Conservation (phyloP, 2,888 invertebrate genomes). For the Hoplodrina ambigua region DNA sequence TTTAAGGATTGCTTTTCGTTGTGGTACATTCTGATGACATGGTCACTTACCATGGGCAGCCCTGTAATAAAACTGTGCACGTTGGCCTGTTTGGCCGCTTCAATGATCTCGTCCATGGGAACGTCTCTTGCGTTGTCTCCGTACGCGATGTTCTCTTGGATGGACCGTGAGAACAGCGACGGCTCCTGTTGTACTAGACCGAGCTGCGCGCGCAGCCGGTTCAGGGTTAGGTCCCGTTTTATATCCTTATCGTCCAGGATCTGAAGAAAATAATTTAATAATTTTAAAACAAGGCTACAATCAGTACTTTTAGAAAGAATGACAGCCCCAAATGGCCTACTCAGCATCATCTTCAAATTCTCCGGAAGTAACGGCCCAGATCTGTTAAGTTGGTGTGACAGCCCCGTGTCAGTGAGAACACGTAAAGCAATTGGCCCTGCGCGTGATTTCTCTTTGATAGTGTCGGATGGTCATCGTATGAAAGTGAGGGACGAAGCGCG, state of each 20-base stretch:
- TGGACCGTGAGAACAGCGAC: slow-evolving; percentile 94
- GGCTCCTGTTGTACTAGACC: slow-evolving; percentile 97
- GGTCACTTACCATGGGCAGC: slow-evolving; percentile 91
- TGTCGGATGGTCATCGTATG: too few relatives aligned
- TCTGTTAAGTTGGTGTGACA: too few relatives aligned
- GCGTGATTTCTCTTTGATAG: too few relatives aligned
- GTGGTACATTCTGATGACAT: too few relatives aligned
- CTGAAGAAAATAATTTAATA: slow-evolving; percentile 67
- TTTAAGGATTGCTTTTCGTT: slow-evolving; percentile 21
- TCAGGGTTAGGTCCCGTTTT: slow-evolving; percentile 90
- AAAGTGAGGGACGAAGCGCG: too few relatives aligned
- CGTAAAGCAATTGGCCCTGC: too few relatives aligned
- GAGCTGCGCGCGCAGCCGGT: slow-evolving; percentile 92
- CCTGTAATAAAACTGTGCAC: slow-evolving; percentile 94
- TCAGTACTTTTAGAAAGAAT: too few relatives aligned
- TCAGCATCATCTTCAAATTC: too few relatives aligned
- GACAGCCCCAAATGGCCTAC: too few relatives aligned
- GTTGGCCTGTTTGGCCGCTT: slow-evolving; percentile 93
- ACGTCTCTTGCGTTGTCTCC: slow-evolving; percentile 93
- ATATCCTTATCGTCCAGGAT: slow-evolving; percentile 90
- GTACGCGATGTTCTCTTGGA: slow-evolving; percentile 96
- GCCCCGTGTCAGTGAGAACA: too few relatives aligned
- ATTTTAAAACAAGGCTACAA: too few relatives aligned
- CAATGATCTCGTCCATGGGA: slow-evolving; percentile 92
- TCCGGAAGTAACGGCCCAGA: too few relatives aligned